These are phyloP conservation scores for Clarias fuscus DNA, from an alignment of 2,797 vertebrate species.

Conservation along the genomic window DNA sequence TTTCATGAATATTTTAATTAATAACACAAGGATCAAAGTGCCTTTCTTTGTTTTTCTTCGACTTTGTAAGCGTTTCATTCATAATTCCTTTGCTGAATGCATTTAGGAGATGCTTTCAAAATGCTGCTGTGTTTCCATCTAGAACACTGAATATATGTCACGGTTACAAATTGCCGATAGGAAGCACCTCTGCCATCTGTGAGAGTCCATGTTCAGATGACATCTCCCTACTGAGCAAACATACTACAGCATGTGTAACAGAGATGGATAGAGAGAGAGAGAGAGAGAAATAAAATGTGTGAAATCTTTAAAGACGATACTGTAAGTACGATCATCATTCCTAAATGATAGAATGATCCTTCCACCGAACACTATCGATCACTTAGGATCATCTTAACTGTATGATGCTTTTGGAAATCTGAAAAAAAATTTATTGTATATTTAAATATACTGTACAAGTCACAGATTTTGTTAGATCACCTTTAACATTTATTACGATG, in stretches of 20 bases:
- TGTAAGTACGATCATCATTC: neutral
- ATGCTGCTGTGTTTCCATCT: constrained; percentile 9
- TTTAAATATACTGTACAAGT: neutral
- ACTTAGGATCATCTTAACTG: neutral
- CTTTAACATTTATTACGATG: too few species aligned
- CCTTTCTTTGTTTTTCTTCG: neutral
- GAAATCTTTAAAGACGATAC: neutral
- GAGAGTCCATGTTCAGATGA: neutral
- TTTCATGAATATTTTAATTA: neutral
- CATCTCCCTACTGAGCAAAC: neutral
- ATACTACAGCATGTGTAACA: neutral
- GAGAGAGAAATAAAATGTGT: neutral
- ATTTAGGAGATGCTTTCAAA: neutral
- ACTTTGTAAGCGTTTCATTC: neutral
- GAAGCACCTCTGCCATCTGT: constrained; percentile 7
- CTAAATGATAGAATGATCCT: neutral
- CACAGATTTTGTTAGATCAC: too few species aligned
- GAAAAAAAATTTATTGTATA: neutral
- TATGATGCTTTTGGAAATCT: neutral
- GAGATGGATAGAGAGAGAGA: neutral
- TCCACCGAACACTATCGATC: neutral
- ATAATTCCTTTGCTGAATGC: neutral
- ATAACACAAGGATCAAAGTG: neutral
- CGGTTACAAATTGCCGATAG: neutral
- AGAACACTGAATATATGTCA: constrained; percentile 4